Percentiles rank a stretch among this genome's conserved stretches.
phyloP scores from a whole-genome alignment of 2,888 invertebrate genomes.

The Cremastinae sp. region DNA sequence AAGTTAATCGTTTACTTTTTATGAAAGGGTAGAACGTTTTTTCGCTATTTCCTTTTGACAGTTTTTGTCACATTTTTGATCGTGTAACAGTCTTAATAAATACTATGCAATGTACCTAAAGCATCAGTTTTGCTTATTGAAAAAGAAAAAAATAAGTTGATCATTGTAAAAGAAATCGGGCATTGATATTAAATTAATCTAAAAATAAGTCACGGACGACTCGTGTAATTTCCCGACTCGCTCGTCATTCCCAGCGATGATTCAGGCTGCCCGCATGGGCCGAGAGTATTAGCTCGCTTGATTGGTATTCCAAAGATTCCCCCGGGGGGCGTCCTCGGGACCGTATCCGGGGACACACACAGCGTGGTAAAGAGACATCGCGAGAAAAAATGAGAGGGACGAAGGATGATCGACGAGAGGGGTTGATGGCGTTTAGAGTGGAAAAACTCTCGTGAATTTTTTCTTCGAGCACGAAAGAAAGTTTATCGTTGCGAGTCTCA shows the following conservation, averaged over 20 bases:
- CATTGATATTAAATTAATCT: not conserved
- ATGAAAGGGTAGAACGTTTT: too few species aligned
- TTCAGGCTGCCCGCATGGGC: conserved; percentile 74
- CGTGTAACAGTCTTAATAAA: too few species aligned
- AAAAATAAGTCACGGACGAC: conserved; percentile 7
- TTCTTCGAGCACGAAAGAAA: conserved; percentile 6
- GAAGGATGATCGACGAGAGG: conserved; percentile 28
- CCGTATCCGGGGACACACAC: conserved; percentile 5
- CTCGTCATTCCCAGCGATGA: conserved; percentile 65
- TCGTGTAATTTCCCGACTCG: not conserved
- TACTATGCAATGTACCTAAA: too few species aligned
- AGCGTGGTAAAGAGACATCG: not conserved
- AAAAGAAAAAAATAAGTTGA: not conserved
- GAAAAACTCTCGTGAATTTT: not conserved
- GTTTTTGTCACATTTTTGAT: too few species aligned
- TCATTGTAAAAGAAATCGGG: not conserved
- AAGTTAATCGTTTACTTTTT: too few species aligned
- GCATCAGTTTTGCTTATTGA: too few species aligned
- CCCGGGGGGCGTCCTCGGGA: conserved; percentile 55
- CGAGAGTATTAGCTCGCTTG: conserved; percentile 69
- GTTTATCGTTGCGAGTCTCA: conserved; percentile 60
- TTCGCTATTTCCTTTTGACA: too few species aligned
- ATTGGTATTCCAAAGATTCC: conserved; percentile 70
- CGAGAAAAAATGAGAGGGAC: conserved; percentile 31
- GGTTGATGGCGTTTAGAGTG: not conserved